These are phyloP conservation scores for Tricholaema leucomelas DNA, from an alignment of 2,113 vertebrate species.

Conservation along the genomic window DNA sequence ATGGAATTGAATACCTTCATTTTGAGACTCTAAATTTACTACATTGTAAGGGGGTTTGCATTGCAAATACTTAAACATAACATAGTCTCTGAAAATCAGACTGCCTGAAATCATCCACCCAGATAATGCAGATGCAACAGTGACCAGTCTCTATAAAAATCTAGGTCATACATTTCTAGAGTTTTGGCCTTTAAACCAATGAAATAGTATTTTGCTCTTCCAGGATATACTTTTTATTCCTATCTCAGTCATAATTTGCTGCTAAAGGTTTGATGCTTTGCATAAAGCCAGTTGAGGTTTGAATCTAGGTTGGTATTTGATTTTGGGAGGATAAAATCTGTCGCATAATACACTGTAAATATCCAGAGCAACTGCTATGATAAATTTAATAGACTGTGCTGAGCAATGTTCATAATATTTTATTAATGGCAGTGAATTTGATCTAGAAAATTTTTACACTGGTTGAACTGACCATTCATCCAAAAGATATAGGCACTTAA, in stretches of 20 bases:
- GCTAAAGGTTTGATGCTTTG: background rate
- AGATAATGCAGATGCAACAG: background rate
- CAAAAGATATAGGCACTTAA: constrained; percentile 37
- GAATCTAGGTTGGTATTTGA: background rate
- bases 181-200: background rate
- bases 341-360: background rate
- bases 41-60: background rate
- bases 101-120: background rate
- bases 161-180: background rate
- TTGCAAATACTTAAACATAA: background rate
- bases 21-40: background rate
- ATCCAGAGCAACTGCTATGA: background rate
- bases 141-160: background rate
- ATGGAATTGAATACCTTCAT: background rate
- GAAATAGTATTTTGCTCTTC: background rate
- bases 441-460: constrained; percentile 27
- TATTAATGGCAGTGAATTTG: constrained; percentile 17
- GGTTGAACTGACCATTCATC: constrained; percentile 37
- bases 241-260: background rate
- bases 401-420: background rate
- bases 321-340: background rate
- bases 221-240: background rate
- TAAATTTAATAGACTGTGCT: background rate
- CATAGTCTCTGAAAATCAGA: background rate
- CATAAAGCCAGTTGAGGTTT: background rate